phyloP scores from a whole-genome alignment of 2,797 vertebrate species.

The Erethizon dorsatum region DNA sequence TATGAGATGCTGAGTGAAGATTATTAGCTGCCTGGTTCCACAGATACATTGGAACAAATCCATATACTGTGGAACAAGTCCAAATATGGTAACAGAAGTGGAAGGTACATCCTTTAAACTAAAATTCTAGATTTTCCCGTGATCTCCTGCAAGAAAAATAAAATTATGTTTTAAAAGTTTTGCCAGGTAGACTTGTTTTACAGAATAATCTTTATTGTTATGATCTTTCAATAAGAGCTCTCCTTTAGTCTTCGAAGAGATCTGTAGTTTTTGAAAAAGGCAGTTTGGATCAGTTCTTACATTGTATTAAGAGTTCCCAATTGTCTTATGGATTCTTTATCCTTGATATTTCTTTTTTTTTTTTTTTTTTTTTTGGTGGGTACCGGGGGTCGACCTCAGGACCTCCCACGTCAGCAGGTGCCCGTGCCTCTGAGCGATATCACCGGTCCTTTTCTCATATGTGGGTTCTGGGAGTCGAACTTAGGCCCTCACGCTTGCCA shows the following conservation, averaged over 20 bases:
- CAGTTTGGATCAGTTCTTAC: constrained; percentile 8
- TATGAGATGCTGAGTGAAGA: background rate
- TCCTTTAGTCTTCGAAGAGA: background rate
- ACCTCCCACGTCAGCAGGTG: too few species aligned
- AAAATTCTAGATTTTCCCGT: constrained; percentile 38
- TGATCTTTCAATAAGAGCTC: constrained; percentile 1
- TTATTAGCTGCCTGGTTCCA: constrained; percentile 28
- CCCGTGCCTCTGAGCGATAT: too few species aligned
- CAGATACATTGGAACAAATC: constrained; percentile 5
- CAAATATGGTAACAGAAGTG: background rate
- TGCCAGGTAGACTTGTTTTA: constrained; percentile 27
- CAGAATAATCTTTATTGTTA: constrained; percentile 25
- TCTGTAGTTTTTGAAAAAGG: constrained; percentile 56
- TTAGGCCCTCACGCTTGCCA: too few species aligned
- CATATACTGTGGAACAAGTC: constrained; percentile 20
- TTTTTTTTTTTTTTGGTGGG: too few species aligned
- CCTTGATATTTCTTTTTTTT: background rate
- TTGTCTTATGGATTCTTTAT: background rate
- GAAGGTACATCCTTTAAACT: constrained; percentile 48
- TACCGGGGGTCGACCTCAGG: too few species aligned
- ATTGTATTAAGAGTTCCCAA: background rate
- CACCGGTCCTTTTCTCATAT: too few species aligned
- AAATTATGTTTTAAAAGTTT: constrained; percentile 51
- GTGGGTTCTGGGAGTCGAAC: too few species aligned
- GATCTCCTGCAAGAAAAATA: constrained; percentile 41